Conservation (phyloP, 2,113 vertebrate genomes). For the Calyptomena viridis region DNA sequence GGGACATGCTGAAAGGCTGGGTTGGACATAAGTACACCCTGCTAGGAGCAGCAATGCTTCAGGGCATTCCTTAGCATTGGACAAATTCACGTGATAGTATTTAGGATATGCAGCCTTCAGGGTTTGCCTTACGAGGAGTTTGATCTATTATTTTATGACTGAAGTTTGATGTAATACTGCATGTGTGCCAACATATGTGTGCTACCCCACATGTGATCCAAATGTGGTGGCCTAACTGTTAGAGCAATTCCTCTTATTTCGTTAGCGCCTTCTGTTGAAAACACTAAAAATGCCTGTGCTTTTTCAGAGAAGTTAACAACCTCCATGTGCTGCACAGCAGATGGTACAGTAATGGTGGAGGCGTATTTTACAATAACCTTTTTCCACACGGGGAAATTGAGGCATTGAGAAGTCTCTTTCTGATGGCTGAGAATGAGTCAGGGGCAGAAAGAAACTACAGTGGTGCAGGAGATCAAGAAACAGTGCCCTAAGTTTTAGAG, state of each 20-base stretch:
- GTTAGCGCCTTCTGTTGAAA: slow-evolving; percentile 17
- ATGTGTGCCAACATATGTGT: neutral
- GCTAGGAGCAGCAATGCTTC: neutral
- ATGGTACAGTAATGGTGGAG: slow-evolving; percentile 30
- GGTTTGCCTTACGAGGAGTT: neutral
- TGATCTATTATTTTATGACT: neutral
- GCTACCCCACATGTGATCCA: neutral
- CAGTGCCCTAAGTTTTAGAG: neutral
- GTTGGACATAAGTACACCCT: neutral
- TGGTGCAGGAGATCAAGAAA: neutral
- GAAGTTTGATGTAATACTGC: neutral
- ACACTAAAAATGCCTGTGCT: neutral
- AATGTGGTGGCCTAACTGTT: neutral
- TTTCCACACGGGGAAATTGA: neutral
- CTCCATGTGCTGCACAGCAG: slow-evolving; percentile 39
- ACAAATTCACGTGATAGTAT: neutral
- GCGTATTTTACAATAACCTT: slow-evolving; percentile 50
- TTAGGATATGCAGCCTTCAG: neutral
- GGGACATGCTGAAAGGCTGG: neutral
- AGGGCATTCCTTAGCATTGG: neutral
- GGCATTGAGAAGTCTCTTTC: neutral
- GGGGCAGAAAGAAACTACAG: neutral
- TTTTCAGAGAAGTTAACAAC: slow-evolving; percentile 15
- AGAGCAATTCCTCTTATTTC: neutral
- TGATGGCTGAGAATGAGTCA: neutral